Conservation (phyloP, 2,888 invertebrate species). For the Rhabditoides inermis region DNA sequence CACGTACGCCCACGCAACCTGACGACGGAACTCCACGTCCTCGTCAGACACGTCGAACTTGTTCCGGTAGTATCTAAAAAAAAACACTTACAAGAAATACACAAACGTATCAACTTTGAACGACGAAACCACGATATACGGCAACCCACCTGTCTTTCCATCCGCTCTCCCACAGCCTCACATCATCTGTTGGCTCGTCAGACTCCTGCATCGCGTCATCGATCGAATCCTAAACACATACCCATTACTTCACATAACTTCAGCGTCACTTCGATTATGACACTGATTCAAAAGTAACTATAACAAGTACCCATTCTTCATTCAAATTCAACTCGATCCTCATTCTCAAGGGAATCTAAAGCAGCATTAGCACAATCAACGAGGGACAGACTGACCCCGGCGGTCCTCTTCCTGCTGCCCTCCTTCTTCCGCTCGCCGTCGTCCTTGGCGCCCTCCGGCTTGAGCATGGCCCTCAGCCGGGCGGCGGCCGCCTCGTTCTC, state of each 20-base stretch:
- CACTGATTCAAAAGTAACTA: no score
- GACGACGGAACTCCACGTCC: conserved; percentile 70
- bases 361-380: no score
- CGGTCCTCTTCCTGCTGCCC: conserved; percentile 18
- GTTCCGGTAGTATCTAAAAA: conserved; percentile 64
- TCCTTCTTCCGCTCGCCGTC: conserved; percentile 2
- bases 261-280: no score
- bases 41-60: conserved; percentile 55
- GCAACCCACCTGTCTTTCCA: conserved; percentile 96
- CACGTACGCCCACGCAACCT: conserved; percentile 77
- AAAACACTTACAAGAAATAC: not conserved
- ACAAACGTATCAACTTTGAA: no score
- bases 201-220: conserved; percentile 23
- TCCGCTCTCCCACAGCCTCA: conserved; percentile 73
- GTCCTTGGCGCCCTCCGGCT: conserved; percentile 6
- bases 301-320: no score
- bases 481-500: conserved; percentile 52
- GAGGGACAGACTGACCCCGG: conserved; percentile 10
- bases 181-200: conserved; percentile 41
- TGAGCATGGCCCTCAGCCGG: conserved; percentile 59
- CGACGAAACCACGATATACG: no score
- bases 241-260: not conserved
- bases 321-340: no score
- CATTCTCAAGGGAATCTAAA: no score
- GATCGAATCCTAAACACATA: not conserved